Evolutionary conservation across 2,797 vertebrate genomes (phyloP).

Genomic region (Hippocampus kuda): DNA sequence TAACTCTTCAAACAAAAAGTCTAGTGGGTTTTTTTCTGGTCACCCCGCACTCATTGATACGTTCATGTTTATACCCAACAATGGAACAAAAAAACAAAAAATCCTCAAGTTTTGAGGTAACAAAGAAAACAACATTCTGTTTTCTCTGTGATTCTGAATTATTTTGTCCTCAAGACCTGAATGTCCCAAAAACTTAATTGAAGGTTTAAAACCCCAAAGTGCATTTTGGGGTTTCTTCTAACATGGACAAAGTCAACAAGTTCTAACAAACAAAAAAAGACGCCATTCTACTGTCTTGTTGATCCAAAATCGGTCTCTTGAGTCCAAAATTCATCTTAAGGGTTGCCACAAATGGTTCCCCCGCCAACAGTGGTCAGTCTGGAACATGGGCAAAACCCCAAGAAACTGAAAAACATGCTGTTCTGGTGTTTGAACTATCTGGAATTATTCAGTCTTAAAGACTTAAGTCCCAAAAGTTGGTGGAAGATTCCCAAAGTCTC

Average conservation of each 20-base stretch:
- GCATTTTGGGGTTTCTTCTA: neutral
- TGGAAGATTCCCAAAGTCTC: neutral
- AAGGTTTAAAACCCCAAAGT: too few species aligned
- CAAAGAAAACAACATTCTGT: neutral
- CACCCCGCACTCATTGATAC: neutral
- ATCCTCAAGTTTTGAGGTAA: neutral
- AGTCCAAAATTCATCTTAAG: neutral
- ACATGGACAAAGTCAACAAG: neutral
- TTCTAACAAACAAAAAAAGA: neutral
- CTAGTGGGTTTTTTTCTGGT: neutral
- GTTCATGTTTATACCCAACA: neutral
- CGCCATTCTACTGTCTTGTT: neutral
- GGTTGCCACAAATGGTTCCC: too few species aligned
- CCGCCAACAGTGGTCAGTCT: too few species aligned
- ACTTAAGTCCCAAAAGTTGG: neutral
- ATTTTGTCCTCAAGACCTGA: too few species aligned
- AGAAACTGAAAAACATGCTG: too few species aligned
- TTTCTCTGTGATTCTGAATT: neutral
- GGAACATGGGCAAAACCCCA: neutral
- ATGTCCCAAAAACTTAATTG: too few species aligned
- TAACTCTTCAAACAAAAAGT: neutral
- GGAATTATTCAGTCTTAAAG: neutral
- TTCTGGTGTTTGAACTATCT: neutral
- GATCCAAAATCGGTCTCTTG: neutral
- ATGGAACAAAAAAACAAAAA: neutral